phyloP scores from a whole-genome alignment of 2,888 invertebrate species.

The Drosophila koepferae region DNA sequence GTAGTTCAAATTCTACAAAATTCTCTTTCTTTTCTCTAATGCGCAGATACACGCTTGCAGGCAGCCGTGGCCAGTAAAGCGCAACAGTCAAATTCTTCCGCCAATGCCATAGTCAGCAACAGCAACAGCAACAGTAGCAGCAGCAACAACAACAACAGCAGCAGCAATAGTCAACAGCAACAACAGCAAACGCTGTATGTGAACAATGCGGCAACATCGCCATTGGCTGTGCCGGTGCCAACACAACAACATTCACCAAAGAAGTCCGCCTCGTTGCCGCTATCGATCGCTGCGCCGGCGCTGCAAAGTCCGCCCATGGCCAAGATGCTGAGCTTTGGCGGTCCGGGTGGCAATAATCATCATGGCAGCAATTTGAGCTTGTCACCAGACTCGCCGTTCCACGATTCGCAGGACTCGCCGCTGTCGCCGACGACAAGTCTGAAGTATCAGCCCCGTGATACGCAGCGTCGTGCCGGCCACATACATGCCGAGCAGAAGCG shows the following conservation, averaged over 20 bases:
- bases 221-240: constrained; percentile 57
- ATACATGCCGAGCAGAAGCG: constrained; percentile 98
- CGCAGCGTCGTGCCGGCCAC: constrained; percentile 93
- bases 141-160: constrained; percentile 18
- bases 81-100: constrained; percentile 76
- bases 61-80: constrained; percentile 65
- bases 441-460: constrained; percentile 86
- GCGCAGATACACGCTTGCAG: constrained; percentile 62
- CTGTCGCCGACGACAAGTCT: constrained; percentile 87
- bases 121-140: constrained; percentile 42
- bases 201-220: constrained; percentile 49
- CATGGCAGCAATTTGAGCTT: constrained; percentile 69
- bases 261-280: constrained; percentile 83
- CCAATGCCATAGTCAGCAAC: constrained; percentile 76
- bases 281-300: constrained; percentile 70
- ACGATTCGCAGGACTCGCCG: constrained; percentile 86
- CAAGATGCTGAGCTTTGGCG: constrained; percentile 79
- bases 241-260: constrained; percentile 81
- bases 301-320: constrained; percentile 80
- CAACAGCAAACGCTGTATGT: constrained; percentile 37
- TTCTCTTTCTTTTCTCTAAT: background rate
- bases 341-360: constrained; percentile 63
- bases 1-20: no score
- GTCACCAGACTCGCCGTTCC: constrained; percentile 84
- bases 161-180: constrained; percentile 17